Conservation (phyloP, 2,797 vertebrate species). For the Aphelocoma californica region DNA sequence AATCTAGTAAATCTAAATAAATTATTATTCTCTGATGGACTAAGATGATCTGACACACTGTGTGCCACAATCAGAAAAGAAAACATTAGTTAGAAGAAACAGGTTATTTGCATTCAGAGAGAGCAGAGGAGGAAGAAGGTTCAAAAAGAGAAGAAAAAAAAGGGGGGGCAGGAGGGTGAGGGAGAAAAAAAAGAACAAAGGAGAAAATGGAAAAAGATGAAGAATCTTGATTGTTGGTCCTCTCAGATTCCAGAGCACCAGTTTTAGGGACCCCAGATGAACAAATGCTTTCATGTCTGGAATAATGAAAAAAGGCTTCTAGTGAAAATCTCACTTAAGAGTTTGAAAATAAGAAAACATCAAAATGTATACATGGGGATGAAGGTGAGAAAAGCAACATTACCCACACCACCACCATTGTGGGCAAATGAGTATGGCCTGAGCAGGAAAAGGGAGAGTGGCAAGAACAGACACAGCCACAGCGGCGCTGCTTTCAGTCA, state of each 20-base stretch:
- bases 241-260: background rate
- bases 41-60: background rate
- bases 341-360: background rate
- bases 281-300: background rate
- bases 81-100: background rate
- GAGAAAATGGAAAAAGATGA: background rate
- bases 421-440: background rate
- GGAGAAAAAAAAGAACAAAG: background rate
- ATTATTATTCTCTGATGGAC: background rate
- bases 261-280: background rate
- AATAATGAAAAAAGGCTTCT: background rate
- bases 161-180: rapidly evolving
- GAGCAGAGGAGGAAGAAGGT: background rate
- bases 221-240: background rate
- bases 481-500: background rate
- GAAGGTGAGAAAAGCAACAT: background rate
- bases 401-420: background rate
- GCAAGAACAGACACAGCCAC: background rate
- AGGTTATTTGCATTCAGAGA: background rate
- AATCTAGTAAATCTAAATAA: background rate
- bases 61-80: background rate
- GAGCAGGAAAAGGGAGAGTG: background rate
- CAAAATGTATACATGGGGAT: rapidly evolving
- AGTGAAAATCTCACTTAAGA: background rate
- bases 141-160: too few relatives aligned